These are phyloP conservation scores for Yponomeuta sedellus DNA, from an alignment of 2,888 invertebrate species.

Conservation along the genomic window DNA sequence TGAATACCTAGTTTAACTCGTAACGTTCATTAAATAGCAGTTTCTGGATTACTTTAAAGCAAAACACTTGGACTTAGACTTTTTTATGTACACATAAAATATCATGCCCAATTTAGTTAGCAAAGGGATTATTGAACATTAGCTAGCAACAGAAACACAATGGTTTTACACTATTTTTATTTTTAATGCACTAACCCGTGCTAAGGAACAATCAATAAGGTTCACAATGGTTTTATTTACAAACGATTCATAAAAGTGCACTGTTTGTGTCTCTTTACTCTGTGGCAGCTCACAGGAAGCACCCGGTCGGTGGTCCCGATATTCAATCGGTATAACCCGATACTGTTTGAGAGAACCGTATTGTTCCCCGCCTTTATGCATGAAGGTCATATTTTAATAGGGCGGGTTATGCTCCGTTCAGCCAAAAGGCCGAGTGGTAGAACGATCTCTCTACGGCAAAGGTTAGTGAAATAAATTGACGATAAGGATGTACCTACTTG, in stretches of 20 bases:
- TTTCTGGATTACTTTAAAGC: too few species aligned
- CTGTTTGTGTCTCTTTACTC: not conserved
- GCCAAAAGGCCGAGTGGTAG: not conserved
- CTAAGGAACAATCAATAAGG: too few species aligned
- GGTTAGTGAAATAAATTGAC: not conserved
- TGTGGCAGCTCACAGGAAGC: not conserved
- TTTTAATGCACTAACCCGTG: too few species aligned
- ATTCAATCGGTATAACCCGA: not conserved
- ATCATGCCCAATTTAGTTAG: too few species aligned
- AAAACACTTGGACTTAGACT: too few species aligned
- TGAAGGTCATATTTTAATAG: not conserved
- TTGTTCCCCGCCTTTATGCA: not conserved
- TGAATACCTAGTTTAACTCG: too few species aligned
- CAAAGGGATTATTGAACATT: too few species aligned
- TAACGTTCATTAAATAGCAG: too few species aligned
- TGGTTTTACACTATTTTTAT: too few species aligned
- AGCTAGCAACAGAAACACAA: too few species aligned
- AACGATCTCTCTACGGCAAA: not conserved
- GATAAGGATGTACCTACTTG: not conserved
- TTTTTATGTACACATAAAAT: too few species aligned
- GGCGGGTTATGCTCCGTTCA: not conserved
- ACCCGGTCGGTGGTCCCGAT: not conserved
- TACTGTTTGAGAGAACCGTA: not conserved
- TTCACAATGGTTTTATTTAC: too few species aligned
- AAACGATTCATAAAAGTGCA: not conserved